These are phyloP conservation scores for Dipodomys ordii DNA, from an alignment of 2,113 vertebrate species.

Conservation along the genomic window DNA sequence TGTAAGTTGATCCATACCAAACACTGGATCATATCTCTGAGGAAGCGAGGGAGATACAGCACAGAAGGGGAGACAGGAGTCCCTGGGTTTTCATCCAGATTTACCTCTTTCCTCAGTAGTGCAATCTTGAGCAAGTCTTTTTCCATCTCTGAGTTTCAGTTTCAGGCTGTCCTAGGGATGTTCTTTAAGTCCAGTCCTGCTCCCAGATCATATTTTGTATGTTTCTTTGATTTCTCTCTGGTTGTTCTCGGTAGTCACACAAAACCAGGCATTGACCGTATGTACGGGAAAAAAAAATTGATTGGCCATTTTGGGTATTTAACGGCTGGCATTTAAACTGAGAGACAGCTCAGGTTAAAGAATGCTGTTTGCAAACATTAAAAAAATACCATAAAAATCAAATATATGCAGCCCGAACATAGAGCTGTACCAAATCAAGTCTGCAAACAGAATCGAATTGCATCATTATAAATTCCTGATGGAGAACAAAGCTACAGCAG, in stretches of 20 bases:
- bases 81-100: background rate
- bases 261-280: conserved; percentile 66
- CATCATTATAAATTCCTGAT: conserved; percentile 57
- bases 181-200: background rate
- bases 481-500: conserved; percentile 69
- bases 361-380: conserved; percentile 79
- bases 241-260: conserved; percentile 28
- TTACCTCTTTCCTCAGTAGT: background rate
- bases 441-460: conserved; percentile 3
- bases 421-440: conserved; percentile 67
- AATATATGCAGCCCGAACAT: conserved; percentile 66
- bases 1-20: too few species aligned
- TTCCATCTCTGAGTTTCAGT: background rate
- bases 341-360: conserved; percentile 78
- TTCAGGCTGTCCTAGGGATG: background rate
- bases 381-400: conserved; percentile 76
- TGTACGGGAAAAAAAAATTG: conserved; percentile 27
- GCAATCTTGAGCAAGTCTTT: background rate
- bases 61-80: background rate
- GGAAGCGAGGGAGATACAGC: background rate
- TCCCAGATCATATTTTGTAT: background rate
- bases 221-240: conserved; percentile 14
- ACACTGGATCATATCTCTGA: background rate
- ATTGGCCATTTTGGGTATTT: conserved; percentile 78
- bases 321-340: conserved; percentile 76